Evolutionary conservation across 1,140 invertebrate species (phyloP).

Genomic region (Ctenoplectra terminalis): DNA sequence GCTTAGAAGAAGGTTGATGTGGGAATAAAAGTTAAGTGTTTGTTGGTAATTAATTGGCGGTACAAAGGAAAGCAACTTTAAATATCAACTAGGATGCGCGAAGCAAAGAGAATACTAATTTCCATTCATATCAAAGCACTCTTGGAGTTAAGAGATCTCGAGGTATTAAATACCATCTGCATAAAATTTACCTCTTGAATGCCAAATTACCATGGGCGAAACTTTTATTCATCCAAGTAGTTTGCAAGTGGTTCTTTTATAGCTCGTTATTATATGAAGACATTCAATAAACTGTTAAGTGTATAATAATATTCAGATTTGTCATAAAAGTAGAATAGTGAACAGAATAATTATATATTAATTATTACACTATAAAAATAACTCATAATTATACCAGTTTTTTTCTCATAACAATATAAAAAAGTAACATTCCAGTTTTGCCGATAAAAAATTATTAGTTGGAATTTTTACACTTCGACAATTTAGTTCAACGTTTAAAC

Average conservation of each 20-base stretch:
- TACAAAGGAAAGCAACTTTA: conserved; percentile 16
- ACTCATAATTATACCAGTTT: no score
- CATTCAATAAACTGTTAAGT: not conserved
- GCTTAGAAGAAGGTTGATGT: not conserved
- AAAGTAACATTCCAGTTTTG: no score
- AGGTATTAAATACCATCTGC: conserved; percentile 53
- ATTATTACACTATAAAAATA: no score
- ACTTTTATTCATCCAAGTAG: conserved; percentile 46
- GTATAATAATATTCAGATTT: not conserved
- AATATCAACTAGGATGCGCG: conserved; percentile 39
- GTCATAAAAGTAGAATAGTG: no score
- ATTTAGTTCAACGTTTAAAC: no score
- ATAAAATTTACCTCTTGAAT: conserved; percentile 50
- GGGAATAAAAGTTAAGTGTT: conserved; percentile 11
- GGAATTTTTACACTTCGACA: no score
- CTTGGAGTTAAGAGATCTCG: conserved; percentile 43
- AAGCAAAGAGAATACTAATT: conserved; percentile 52
- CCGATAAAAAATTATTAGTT: no score
- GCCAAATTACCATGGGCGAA: conserved; percentile 29
- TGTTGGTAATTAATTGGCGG: conserved; percentile 31
- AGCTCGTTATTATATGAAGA: not conserved
- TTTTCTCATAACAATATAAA: no score
- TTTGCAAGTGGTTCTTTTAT: conserved; percentile 17
- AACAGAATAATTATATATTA: no score
- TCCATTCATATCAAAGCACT: conserved; percentile 49